Conservation (phyloP, 2,797 vertebrate genomes). For the Delichon dasypus region DNA sequence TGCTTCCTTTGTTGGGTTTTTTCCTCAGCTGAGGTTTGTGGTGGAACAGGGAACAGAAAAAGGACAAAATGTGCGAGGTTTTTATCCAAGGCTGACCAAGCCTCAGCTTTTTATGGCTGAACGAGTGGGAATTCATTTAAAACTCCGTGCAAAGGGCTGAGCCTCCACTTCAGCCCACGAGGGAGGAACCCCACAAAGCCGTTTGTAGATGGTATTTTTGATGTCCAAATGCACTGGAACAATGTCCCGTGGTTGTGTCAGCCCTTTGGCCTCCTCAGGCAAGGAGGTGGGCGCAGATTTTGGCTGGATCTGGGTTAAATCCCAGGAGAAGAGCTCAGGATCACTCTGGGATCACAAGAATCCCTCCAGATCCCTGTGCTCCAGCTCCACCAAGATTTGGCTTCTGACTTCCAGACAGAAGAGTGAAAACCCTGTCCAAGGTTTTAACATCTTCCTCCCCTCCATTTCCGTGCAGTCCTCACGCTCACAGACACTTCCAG, state of each 20-base stretch:
- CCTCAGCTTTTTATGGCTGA: neutral
- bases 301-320: neutral
- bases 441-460: neutral
- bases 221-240: neutral
- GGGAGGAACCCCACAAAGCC: neutral
- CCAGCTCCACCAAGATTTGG: neutral
- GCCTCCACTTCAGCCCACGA: neutral
- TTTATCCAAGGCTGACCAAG: neutral
- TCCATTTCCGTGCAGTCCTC: neutral
- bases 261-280: neutral
- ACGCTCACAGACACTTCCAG: rapidly evolving
- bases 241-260: neutral
- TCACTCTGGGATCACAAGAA: neutral
- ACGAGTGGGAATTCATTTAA: neutral
- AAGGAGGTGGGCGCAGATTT: neutral
- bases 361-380: neutral
- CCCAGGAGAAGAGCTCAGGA: neutral
- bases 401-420: neutral
- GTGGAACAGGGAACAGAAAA: neutral
- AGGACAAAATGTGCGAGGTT: neutral
- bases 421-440: neutral
- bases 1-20: neutral
- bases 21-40: neutral
- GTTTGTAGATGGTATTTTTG: neutral
- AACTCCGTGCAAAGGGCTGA: neutral